A percentile compares a stretch with the other conserved stretches of the same genome.
These are phyloP conservation scores for Gadus chalcogrammus DNA, from an alignment of 2,113 vertebrate genomes.

Conservation along the genomic window DNA sequence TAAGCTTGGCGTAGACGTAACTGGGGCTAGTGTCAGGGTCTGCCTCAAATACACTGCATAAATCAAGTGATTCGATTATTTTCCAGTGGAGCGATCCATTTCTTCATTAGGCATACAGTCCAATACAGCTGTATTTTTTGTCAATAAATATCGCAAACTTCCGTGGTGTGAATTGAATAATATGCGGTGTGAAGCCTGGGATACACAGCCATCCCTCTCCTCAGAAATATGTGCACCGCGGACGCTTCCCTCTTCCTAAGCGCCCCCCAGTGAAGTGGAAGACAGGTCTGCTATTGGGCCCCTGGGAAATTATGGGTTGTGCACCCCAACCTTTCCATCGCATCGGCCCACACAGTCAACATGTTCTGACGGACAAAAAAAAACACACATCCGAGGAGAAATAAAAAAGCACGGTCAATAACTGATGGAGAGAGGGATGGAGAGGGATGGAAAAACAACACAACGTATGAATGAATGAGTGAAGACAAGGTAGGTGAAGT, in stretches of 20 bases:
- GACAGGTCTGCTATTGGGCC: conserved; percentile 37
- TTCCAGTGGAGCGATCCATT: no score
- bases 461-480: not conserved
- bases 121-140: no score
- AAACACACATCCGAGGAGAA: not conserved
- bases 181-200: no score
- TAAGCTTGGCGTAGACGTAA: no score
- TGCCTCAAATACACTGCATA: no score
- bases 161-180: no score
- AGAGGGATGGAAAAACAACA: not conserved
- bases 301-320: conserved; percentile 46
- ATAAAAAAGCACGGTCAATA: not conserved
- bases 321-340: conserved; percentile 33
- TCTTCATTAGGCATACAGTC: no score
- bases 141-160: no score
- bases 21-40: no score
- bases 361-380: conserved; percentile 5
- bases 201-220: conserved; percentile 1
- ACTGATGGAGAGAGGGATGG: not conserved
- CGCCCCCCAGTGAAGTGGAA: conserved; percentile 13
- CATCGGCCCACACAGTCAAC: not conserved
- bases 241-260: conserved; percentile 10
- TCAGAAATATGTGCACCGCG: conserved; percentile 33
- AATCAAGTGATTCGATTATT: no score
- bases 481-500: not conserved